Base-by-base conservation (phyloP, 2,113 vertebrate genomes). In the Colius striatus region DNA sequence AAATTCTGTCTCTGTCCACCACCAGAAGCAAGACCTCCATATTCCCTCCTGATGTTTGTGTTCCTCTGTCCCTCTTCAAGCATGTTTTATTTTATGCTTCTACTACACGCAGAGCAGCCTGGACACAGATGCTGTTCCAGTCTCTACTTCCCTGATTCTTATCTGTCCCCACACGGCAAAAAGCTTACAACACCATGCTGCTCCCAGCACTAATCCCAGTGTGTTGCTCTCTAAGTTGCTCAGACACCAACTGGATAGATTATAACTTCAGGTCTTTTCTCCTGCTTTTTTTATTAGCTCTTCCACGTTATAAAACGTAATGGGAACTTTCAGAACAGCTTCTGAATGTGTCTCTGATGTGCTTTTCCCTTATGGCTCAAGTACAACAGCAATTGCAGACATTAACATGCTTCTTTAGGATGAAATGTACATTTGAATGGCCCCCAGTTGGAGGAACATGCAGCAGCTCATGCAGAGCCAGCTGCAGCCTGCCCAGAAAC, bases 381-480 rank as follows among this genome's bases (percentile, higher is more conserved):
- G 82, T 96, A 97, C 95, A 97, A 91, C 62, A 82, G 92, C 83
- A 94, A 95, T 95, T 0, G 60, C 85, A 96, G 93, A 97, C 90
- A 94, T 94, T 82, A 96, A 95, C 97, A 97, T 97, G 97, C 97
- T 95, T 94, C 70, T 96, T 91, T 84, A 93, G 82, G 82, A 92
- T 83, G 78, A 94, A 96, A 96, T 96, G 96, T 96, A 97, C 94
- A 96, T 72, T 88, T 95, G 94, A 95, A 89, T 58, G 76, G 78
- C 78, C 89, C 68, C 78, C 85, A 90, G 75, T 43, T 90, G 26
- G 72, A 96, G 70, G 58, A 94, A 82, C 92, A 78, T 80, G 95
- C 95, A 82, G 89, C 22, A 4, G 62, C 82, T 91, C 92, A 93
- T 72, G 67, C 36, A 90, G 81, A 91, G 75, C 51, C 6, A 8